These are phyloP conservation scores for Caenorhabditis briggsae DNA, from an alignment of 1,140 invertebrate genomes.

Conservation along the genomic window DNA sequence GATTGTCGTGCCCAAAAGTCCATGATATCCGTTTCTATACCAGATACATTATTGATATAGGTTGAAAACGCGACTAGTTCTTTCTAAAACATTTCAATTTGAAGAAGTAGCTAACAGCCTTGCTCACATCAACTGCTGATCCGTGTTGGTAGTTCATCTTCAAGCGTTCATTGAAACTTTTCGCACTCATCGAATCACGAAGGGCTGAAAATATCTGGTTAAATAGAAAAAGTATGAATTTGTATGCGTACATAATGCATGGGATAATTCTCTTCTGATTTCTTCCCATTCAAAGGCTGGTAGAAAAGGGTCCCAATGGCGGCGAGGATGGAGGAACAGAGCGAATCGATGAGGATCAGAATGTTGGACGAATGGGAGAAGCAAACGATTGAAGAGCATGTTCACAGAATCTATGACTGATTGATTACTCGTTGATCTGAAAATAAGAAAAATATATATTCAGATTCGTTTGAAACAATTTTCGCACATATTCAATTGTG, in stretches of 20 bases:
- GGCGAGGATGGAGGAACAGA: conserved; percentile 21
- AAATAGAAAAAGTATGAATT: too few relatives aligned
- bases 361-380: neutral
- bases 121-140: too few relatives aligned
- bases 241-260: neutral
- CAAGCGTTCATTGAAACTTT: neutral
- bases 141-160: too few relatives aligned
- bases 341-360: conserved; percentile 36
- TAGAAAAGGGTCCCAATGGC: neutral
- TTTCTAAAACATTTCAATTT: neutral
- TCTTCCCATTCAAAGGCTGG: neutral
- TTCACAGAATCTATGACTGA: neutral
- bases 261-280: neutral
- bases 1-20: conserved; percentile 2
- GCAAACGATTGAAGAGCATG: neutral
- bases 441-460: neutral
- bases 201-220: neutral
- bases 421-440: conserved; percentile 19
- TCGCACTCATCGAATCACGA: neutral
- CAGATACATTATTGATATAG: neutral
- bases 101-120: too few relatives aligned
- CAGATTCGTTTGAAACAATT: neutral
- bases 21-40: neutral
- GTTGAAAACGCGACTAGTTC: neutral
- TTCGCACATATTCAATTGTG: neutral